Conservation (phyloP, 1,140 invertebrate species). For the Neodiprion lecontei region DNA sequence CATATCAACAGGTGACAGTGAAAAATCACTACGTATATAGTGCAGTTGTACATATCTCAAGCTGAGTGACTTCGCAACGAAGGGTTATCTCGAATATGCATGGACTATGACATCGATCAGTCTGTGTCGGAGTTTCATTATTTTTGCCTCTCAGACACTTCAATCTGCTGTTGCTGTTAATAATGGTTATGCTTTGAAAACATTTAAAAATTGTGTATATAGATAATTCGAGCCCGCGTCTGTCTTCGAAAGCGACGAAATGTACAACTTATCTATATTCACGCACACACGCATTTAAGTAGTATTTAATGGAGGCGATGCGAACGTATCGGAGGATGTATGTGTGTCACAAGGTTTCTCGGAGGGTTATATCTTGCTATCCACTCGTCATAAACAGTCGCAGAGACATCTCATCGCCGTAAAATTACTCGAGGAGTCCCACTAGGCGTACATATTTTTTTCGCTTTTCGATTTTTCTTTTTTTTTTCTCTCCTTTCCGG, state of each 20-base stretch:
- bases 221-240: neutral
- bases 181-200: neutral
- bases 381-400: neutral
- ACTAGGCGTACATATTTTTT: neutral
- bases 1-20: too few species aligned
- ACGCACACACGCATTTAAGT: neutral
- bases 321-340: too few species aligned
- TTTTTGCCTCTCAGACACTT: constrained; percentile 62
- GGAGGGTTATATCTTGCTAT: neutral
- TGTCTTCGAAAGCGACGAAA: neutral
- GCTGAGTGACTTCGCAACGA: constrained; percentile 49
- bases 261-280: neutral
- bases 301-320: neutral
- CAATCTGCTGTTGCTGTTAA: neutral
- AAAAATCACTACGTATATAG: too few species aligned
- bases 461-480: neutral
- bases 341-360: too few species aligned
- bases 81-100: constrained; percentile 56
- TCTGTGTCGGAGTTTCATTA: constrained; percentile 61
- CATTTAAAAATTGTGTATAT: neutral
- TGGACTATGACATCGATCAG: constrained; percentile 62
- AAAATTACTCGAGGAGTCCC: neutral
- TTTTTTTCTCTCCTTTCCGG: neutral
- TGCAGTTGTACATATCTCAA: too few species aligned
- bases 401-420: neutral